Conservation (phyloP, 2,797 vertebrate species). For the Lates japonicus region DNA sequence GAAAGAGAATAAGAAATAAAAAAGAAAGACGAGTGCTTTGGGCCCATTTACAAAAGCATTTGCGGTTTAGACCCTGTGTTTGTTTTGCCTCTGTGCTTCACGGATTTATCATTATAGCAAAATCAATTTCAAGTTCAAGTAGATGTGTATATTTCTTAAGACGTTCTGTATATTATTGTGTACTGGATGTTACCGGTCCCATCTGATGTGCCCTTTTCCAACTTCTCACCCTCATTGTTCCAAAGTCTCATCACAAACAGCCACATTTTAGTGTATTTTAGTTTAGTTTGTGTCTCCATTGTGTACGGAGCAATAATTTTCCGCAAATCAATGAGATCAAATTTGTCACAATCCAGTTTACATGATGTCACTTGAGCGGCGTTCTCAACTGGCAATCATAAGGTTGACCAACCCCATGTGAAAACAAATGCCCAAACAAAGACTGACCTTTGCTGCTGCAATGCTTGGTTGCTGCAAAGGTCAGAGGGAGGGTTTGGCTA, state of each 20-base stretch:
- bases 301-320: conserved; percentile 13
- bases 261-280: conserved; percentile 3
- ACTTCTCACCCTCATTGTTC: conserved; percentile 11
- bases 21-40: conserved; percentile 27
- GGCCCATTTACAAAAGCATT: conserved; percentile 31
- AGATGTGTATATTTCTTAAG: conserved; percentile 27
- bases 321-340: conserved; percentile 43
- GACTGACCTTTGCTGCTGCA: conserved; percentile 57
- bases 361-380: conserved; percentile 47
- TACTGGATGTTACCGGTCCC: conserved; percentile 2
- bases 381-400: conserved; percentile 61
- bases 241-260: conserved; percentile 15
- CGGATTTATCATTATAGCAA: conserved; percentile 36
- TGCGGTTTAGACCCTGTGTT: conserved; percentile 29
- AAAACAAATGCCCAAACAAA: conserved; percentile 50
- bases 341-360: conserved; percentile 50
- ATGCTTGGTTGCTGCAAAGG: conserved; percentile 41
- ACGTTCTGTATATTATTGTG: conserved; percentile 23
- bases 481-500: conserved; percentile 46
- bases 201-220: conserved; percentile 32
- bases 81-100: conserved; percentile 39
- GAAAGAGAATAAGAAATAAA: conserved; percentile 21
- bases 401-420: conserved; percentile 40
- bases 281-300: conserved; percentile 24
- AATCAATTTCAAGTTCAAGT: conserved; percentile 33